A percentile compares a stretch with the other conserved stretches of the same genome.
Conservation (phyloP, 2,113 vertebrate genomes). For the Dipodomys ordii region DNA sequence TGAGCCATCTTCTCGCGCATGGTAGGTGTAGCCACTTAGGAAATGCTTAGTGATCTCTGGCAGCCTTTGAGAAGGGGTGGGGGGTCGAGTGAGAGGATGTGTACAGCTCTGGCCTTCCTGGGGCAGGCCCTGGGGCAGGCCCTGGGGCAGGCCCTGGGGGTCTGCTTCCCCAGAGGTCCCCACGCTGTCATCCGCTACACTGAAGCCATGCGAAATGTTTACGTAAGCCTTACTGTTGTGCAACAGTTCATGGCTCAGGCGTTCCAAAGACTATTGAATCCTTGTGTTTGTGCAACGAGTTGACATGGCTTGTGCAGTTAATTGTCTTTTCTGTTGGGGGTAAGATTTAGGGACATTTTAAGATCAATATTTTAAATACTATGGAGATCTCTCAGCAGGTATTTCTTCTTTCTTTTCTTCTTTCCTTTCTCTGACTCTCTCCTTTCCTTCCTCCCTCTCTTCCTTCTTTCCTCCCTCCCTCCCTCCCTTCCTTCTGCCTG, state of each 20-base stretch:
- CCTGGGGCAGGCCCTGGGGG: too few relatives aligned
- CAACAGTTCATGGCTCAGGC: not conserved
- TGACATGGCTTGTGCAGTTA: not conserved
- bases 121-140: too few relatives aligned
- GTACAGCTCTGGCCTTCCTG: rapidly evolving
- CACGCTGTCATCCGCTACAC: too few relatives aligned
- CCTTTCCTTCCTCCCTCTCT: too few relatives aligned
- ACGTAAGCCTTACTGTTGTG: not conserved
- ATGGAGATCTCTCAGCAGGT: not conserved
- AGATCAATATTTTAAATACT: not conserved
- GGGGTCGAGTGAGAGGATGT: not conserved
- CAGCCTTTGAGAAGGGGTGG: not conserved
- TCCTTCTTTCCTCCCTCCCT: too few relatives aligned
- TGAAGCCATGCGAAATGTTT: not conserved
- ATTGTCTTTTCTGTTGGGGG: too few relatives aligned
- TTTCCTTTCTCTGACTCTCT: too few relatives aligned
- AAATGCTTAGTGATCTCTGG: not conserved
- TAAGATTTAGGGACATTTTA: not conserved
- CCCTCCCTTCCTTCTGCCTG: too few relatives aligned
- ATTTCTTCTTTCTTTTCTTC: too few relatives aligned
- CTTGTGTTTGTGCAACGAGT: not conserved
- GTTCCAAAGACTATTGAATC: not conserved
- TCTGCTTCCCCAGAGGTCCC: too few relatives aligned
- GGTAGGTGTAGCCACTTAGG: not conserved
- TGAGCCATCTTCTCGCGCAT: not conserved